Base-by-base conservation (phyloP, 2,113 vertebrate species). In the Ranitomeya imitator region DNA sequence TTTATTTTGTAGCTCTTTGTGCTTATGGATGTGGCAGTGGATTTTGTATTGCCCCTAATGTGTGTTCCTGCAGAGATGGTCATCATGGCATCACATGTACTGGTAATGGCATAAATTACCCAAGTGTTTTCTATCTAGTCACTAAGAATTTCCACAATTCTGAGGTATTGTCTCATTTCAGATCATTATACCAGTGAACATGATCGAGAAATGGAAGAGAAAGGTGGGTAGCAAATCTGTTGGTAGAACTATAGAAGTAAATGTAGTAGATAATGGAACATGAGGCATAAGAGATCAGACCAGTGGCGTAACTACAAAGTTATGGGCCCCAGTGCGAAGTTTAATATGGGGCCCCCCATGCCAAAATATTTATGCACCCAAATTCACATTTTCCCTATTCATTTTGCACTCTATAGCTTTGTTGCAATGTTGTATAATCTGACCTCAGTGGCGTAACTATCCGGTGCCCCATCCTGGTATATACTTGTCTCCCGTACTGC, bases 21-120 rank as follows among this genome's bases (percentile, higher is more conserved):
- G 93, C 95, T 91, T 96, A 94, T 0, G 95, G 95, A 86, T 96
- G 95, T 0, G 95, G 95, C 21, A 89, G 86, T 0, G 95, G 95
- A 6, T 90, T 92, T 82, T 96, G 95, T 89, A 78, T 96, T 0
- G 95, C 95, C 23, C 95, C 95, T 91, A 96, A 96, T 10, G 91
- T 96, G 86, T 96, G 95, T 84, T 90, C 93, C 13, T 96, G 95
- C 90, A 91, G 91, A 0, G 93, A 94, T 73, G 95, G 95, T 85
- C 92, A 95, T 89, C 94, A 94, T 91, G 93, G 94, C 74, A 91
- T 95, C 90, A 95, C 95, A 67, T 96, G 95, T 88, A 93, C 94
- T 94, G 95, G 95, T 96, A 95, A 90, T 54, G 8, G n/a, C 4
- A 19, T 18, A 2, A 15, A 11, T 16, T n/a, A 78, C 21, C 52